phyloP scores from a whole-genome alignment of 2,888 invertebrate species.

The Volucella bombylans region DNA sequence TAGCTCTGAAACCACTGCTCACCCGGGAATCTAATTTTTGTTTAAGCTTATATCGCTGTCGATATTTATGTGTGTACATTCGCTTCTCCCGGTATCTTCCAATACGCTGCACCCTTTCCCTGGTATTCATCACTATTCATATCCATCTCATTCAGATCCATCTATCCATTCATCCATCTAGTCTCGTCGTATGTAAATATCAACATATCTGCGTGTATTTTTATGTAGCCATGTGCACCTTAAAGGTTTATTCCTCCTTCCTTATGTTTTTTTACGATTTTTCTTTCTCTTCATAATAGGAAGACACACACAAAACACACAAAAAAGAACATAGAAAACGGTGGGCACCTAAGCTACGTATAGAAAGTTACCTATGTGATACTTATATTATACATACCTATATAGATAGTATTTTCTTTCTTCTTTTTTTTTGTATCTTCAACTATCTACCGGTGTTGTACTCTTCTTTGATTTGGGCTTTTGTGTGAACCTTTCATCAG shows the following conservation, averaged over 20 bases:
- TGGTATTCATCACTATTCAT: conserved; percentile 42
- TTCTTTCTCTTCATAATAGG: conserved; percentile 2
- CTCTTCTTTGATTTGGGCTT: conserved; percentile 42
- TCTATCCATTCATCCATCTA: conserved; percentile 10
- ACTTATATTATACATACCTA: conserved; percentile 12
- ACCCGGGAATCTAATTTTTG: neutral
- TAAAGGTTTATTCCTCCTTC: conserved; percentile 46
- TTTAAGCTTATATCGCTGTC: neutral
- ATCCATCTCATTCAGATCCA: neutral
- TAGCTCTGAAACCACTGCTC: conserved; percentile 24
- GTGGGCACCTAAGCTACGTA: conserved; percentile 39
- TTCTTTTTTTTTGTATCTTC: neutral
- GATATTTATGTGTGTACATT: conserved; percentile 16
- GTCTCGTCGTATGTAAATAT: conserved; percentile 34
- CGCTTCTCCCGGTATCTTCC: conserved; percentile 34
- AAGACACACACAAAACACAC: neutral
- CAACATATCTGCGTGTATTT: neutral
- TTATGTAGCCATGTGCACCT: conserved; percentile 6
- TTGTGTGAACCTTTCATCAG: conserved; percentile 63
- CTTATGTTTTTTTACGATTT: conserved; percentile 16
- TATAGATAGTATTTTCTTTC: neutral
- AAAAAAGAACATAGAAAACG: conserved; percentile 16
- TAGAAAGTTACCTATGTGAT: conserved; percentile 47
- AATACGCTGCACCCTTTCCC: conserved; percentile 11
- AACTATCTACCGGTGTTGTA: neutral